A percentile compares a stretch with the other conserved stretches of the same genome.
Evolutionary conservation across 2,113 vertebrate species (phyloP).

Genomic region (Sinocyclocheilus rhinocerous): DNA sequence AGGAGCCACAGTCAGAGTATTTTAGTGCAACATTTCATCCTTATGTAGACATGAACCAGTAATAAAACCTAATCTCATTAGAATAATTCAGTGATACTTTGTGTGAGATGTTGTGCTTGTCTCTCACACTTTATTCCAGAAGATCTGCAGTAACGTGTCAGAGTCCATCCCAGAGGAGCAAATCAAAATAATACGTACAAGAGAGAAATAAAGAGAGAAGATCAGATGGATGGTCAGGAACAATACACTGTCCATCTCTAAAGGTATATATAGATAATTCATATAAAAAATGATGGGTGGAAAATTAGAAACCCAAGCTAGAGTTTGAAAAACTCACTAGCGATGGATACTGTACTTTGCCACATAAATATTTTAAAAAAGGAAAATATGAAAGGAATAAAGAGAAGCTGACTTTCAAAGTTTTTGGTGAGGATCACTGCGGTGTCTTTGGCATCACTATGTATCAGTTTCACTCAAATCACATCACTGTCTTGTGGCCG

Average conservation of each 20-base stretch:
- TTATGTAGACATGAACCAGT: neutral
- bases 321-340: too few relatives aligned
- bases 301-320: too few relatives aligned
- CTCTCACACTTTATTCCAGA: too few relatives aligned
- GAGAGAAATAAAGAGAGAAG: neutral
- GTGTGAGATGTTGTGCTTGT: neutral
- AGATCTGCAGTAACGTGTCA: too few relatives aligned
- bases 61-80: neutral
- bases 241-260: neutral
- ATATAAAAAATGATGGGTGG: too few relatives aligned
- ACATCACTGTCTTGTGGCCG: neutral
- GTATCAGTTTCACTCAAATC: constrained; percentile 8
- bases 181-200: neutral
- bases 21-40: neutral
- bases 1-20: neutral
- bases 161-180: neutral
- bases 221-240: neutral
- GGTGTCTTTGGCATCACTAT: neutral
- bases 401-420: neutral
- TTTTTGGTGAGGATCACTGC: neutral
- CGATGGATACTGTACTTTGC: too few relatives aligned
- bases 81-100: neutral
- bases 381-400: neutral
- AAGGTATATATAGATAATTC: too few relatives aligned
- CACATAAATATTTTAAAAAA: too few relatives aligned